Evolutionary conservation across 2,797 vertebrate species (phyloP).

Genomic region (Artibeus lituratus): DNA sequence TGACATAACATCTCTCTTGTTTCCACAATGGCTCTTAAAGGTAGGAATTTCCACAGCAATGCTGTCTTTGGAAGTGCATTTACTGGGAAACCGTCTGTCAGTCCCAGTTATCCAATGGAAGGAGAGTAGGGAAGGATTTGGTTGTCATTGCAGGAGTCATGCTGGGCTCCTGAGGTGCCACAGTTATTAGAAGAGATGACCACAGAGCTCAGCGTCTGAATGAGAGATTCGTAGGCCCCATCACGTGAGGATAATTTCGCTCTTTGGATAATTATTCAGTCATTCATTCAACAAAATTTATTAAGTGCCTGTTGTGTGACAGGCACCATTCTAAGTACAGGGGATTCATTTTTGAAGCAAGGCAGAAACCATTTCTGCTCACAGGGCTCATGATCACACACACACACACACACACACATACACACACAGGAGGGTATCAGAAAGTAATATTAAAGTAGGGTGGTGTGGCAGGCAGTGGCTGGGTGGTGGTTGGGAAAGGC

Average conservation of each 20-base stretch:
- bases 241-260: not conserved
- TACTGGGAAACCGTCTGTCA: not conserved
- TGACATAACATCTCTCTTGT: not conserved
- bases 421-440: not conserved
- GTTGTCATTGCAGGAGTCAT: not conserved
- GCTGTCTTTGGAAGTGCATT: not conserved
- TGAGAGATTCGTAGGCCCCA: not conserved
- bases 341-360: not conserved
- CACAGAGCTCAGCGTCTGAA: not conserved
- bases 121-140: not conserved
- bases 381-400: not conserved
- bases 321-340: not conserved
- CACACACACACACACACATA: not conserved
- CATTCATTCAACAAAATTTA: not conserved
- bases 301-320: not conserved
- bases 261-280: not conserved
- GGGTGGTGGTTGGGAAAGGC: not conserved
- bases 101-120: not conserved
- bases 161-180: not conserved
- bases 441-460: not conserved
- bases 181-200: not conserved
- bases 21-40: not conserved
- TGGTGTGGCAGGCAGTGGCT: not conserved
- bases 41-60: not conserved
- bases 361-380: not conserved